These are phyloP conservation scores for Otus scops DNA, from an alignment of 2,797 vertebrate genomes.

Conservation along the genomic window DNA sequence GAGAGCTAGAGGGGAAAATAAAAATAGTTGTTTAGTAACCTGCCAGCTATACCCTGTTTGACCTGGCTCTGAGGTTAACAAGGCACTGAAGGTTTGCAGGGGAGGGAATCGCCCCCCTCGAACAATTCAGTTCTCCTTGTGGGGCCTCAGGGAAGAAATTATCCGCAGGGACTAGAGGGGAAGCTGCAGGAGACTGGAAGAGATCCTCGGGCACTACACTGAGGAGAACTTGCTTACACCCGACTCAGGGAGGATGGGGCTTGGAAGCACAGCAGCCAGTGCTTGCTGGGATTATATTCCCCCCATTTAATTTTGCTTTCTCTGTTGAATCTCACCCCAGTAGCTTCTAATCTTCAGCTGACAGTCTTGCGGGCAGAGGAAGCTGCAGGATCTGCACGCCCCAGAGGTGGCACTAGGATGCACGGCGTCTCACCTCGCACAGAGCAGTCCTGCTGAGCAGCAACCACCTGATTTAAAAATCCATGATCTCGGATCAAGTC, in stretches of 20 bases:
- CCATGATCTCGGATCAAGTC: fast-evolving
- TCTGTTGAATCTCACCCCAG: background rate
- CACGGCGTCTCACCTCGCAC: background rate
- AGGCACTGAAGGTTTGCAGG: background rate
- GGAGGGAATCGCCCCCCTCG: too few species aligned
- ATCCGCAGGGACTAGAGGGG: background rate
- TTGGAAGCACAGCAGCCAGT: background rate
- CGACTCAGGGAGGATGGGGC: background rate
- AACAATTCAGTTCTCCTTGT: background rate
- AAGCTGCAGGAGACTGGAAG: background rate
- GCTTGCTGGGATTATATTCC: background rate
- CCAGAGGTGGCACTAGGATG: background rate
- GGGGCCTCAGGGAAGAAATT: background rate
- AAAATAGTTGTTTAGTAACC: background rate
- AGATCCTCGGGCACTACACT: background rate
- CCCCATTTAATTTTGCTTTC: background rate
- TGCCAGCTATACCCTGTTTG: background rate
- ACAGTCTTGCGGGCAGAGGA: background rate
- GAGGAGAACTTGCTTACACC: fast-evolving
- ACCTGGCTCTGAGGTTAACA: background rate
- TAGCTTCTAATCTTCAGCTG: background rate
- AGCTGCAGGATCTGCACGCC: background rate
- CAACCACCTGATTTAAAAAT: background rate
- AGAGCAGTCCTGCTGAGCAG: background rate
- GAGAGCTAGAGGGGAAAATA: background rate